Percentiles rank a stretch among this genome's conserved stretches.
These are phyloP conservation scores for Prunella himalayana DNA, from an alignment of 2,113 vertebrate species.

Conservation along the genomic window DNA sequence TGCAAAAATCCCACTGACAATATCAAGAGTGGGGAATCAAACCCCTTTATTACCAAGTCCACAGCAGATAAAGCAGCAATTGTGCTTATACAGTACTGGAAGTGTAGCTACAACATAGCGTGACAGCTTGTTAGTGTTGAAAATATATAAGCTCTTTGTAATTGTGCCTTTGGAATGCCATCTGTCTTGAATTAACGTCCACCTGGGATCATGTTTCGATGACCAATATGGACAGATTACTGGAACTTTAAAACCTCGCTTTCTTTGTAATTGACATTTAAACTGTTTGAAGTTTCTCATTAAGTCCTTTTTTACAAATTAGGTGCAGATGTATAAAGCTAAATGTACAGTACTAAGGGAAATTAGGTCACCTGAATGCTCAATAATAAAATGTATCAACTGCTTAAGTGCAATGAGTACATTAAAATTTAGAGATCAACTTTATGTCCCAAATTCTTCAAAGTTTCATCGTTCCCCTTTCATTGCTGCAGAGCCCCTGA, in stretches of 20 bases:
- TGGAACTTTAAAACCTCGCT: slow-evolving; percentile 83
- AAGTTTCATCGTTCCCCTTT: slow-evolving; percentile 48
- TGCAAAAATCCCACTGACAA: background rate
- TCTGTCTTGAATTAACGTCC: slow-evolving; percentile 88
- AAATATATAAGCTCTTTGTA: slow-evolving; percentile 83
- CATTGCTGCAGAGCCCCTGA: slow-evolving; percentile 3
- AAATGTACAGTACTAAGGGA: slow-evolving; percentile 73
- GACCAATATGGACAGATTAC: slow-evolving; percentile 84
- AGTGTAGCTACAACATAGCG: slow-evolving; percentile 55
- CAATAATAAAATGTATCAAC: slow-evolving; percentile 68
- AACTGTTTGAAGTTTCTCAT: slow-evolving; percentile 91
- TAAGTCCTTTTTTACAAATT: slow-evolving; percentile 83
- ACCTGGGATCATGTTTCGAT: slow-evolving; percentile 87
- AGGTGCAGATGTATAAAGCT: slow-evolving; percentile 81
- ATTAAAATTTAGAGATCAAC: slow-evolving; percentile 46
- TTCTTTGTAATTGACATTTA: slow-evolving; percentile 89
- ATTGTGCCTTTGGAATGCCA: slow-evolving; percentile 88
- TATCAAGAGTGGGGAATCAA: background rate
- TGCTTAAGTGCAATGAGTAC: slow-evolving; percentile 57
- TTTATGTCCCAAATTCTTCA: slow-evolving; percentile 25
- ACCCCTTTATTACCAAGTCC: background rate
- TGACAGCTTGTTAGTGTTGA: slow-evolving; percentile 81
- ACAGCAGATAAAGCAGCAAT: slow-evolving; percentile 45
- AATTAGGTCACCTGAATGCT: slow-evolving; percentile 76
- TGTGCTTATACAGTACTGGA: slow-evolving; percentile 49